Conservation (phyloP, 2,797 vertebrate genomes). For the Gambusia yucatana region DNA sequence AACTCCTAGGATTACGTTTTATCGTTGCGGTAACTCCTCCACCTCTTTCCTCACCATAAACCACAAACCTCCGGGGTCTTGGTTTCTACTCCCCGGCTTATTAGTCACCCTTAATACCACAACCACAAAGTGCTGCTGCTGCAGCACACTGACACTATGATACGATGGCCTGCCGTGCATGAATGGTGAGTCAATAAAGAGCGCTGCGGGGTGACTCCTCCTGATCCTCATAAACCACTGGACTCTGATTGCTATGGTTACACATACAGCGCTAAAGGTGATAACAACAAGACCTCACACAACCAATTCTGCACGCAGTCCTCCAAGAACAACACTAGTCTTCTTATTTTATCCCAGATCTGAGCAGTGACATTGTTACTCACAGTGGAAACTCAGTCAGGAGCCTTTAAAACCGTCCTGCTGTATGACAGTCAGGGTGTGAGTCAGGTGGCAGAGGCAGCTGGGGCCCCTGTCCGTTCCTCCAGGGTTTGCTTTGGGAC, state of each 20-base stretch:
- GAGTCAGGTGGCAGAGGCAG: slow-evolving; percentile 34
- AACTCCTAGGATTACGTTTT: background rate
- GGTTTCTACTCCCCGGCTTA: background rate
- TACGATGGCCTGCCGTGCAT: background rate
- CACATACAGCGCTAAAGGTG: slow-evolving; percentile 38
- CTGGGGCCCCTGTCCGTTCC: slow-evolving; percentile 26
- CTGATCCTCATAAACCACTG: slow-evolving; percentile 40
- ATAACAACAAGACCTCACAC: slow-evolving; percentile 51
- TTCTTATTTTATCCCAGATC: slow-evolving; percentile 1
- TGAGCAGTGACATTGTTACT: slow-evolving; percentile 24
- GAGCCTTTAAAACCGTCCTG: slow-evolving; percentile 35
- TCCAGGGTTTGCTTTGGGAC: slow-evolving; percentile 43
- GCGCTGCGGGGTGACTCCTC: slow-evolving; percentile 5
- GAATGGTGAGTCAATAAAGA: slow-evolving; percentile 5
- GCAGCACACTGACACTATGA: slow-evolving; percentile 12
- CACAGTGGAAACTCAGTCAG: slow-evolving; percentile 21
- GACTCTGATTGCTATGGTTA: slow-evolving; percentile 47
- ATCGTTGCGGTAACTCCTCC: background rate
- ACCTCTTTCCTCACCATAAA: background rate
- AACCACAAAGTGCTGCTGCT: slow-evolving; percentile 32
- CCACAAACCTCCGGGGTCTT: slow-evolving; percentile 14
- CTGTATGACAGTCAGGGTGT: slow-evolving; percentile 9
- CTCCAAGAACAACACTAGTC: slow-evolving; percentile 45
- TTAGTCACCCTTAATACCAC: slow-evolving; percentile 37
- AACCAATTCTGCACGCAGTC: slow-evolving; percentile 28